Base-by-base conservation (phyloP, 2,797 vertebrate genomes). In the Leptodactylus fallax region DNA sequence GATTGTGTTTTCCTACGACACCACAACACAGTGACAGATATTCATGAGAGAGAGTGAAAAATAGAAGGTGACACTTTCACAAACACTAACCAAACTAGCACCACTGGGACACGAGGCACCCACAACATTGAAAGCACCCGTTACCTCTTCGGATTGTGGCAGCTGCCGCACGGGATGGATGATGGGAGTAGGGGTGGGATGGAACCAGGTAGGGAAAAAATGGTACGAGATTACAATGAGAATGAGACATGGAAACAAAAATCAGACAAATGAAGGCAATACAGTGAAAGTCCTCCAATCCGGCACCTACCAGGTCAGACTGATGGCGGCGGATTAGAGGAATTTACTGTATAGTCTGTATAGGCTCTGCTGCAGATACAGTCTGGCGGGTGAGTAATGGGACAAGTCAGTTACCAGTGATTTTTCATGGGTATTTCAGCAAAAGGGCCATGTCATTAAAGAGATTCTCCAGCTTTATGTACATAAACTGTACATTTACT, bases 131-230 rank as follows among this genome's bases (percentile, higher is more conserved):
- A 78, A 16, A 83, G 86, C 78, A 76, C 83, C 23, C 71, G 86
- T 97, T 96, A 96, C 96, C 96, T 97, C 94, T 79, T 94, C 89
- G 61, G 95, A 94, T 79, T 91, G 93, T 89, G 95, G 96, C 23
- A 96, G 93, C 96, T 97, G 88, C 79, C 71, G 90, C 86, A 92
- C 83, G 93, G 21, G 91, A 87, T 51, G 0, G 47, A 88, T 87
- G 90, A n/a, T 87, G 89, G 90, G 83, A 91, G 53, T 53, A 60
- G 49, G 23, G 45, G 17, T 14, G 14, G 21, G 25, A 6, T 83
- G 76, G 53, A 0, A 85, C 71, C 84, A 10, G 61, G 36, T 17
- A 45, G 25, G 76, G 65, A 45, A 82, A 67, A 86, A 77, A 81
- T 45, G 67, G 86, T 23, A 74, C 27, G 78, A 72, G 23, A 78